These are phyloP conservation scores for Corydoras sp. DNA, from an alignment of 2,113 vertebrate species.

Conservation along the genomic window DNA sequence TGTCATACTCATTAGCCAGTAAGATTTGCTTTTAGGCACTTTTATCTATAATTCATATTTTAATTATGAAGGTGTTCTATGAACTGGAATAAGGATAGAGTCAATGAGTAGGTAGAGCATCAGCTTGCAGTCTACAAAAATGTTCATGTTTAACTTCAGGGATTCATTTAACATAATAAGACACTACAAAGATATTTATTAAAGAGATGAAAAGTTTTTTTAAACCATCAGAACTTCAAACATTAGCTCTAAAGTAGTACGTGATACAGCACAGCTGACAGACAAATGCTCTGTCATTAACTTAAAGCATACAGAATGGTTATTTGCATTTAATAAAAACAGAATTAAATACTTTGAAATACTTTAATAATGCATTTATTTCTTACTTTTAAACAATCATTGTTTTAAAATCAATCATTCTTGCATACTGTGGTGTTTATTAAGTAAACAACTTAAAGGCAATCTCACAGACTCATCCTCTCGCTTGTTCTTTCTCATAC, in stretches of 20 bases:
- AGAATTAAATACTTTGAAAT: not conserved
- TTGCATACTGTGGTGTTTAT: not conserved
- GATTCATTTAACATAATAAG: too few relatives aligned
- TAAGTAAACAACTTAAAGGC: constrained; percentile 12
- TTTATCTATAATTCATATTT: not conserved
- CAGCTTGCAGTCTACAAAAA: too few relatives aligned
- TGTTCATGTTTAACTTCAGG: too few relatives aligned
- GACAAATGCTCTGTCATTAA: too few relatives aligned
- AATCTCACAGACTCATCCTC: not conserved
- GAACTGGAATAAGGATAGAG: not conserved
- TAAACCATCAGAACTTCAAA: too few relatives aligned
- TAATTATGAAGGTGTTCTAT: not conserved
- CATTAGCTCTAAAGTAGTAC: too few relatives aligned
- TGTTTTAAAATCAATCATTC: not conserved
- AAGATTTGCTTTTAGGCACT: not conserved
- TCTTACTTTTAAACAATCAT: constrained; percentile 6
- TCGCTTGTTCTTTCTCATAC: not conserved
- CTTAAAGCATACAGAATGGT: too few relatives aligned
- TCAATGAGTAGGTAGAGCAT: too few relatives aligned
- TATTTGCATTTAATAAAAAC: too few relatives aligned
- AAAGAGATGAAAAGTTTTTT: too few relatives aligned
- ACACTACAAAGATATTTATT: too few relatives aligned
- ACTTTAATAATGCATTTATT: not conserved
- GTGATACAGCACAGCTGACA: too few relatives aligned
- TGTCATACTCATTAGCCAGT: not conserved